Evolutionary conservation across 2,113 vertebrate genomes (phyloP), one percentile per base, ranked within the genome.

Genomic region (Chascanopsetta lugubris): DNA sequence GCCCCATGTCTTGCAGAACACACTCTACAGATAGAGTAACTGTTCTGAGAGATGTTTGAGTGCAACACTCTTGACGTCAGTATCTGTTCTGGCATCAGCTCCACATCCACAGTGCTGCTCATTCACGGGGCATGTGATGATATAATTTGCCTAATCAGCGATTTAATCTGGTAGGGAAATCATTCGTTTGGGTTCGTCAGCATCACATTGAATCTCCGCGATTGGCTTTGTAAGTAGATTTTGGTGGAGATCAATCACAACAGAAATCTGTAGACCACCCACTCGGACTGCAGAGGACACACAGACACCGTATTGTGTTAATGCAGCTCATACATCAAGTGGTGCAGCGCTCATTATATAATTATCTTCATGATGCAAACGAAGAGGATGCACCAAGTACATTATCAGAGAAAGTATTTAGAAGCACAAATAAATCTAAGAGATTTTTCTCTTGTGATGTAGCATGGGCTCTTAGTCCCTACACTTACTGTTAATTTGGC

Each of bases 261-360:
- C 26, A n/a, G 9, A 18, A 51, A 9, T 22, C 15, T 21, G 2
- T 21, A 24, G 20, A 46, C 17, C 17, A 5, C 20, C 11, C 11
- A 22, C 5, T 4, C 11, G 24, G 12, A 22, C 75, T 65, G 3
- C 22, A 20, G 42, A 40, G 47, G 65, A 74, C 48, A 70, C 22
- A 68, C 57, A 50, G n/a, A n/a, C n/a, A n/a, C n/a, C 57, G 22
- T 69, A 42, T 27, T 50, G 51, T 69, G 57, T 77, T 78, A 75
- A 77, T 84, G 56, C 43, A 50, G 60, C 46, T 57, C 38, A 68
- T 82, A 72, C 62, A 76, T 80, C 54, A 84, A 56, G 36, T 20
- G 25, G 68, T 61, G 7, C 12, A 69, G 67, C 79, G 70, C 61
- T 76, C 50, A 80, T 55, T 54, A 49, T 66, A 78, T 32, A 48